These are phyloP conservation scores for Teleogryllus occipitalis DNA, from an alignment of 1,140 invertebrate genomes.

Conservation along the genomic window DNA sequence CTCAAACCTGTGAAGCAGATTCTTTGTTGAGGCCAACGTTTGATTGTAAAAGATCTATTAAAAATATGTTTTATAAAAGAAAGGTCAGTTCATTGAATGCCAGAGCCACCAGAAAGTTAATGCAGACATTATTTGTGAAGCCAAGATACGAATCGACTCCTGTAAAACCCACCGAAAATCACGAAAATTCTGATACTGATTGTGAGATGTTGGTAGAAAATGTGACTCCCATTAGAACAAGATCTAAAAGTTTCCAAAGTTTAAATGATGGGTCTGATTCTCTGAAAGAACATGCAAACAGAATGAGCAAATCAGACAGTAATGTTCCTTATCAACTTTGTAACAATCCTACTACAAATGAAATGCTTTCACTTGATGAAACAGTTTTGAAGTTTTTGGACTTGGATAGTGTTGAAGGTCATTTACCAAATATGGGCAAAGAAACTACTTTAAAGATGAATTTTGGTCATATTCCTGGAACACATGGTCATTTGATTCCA, in stretches of 20 bases:
- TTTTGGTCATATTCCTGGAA: not conserved
- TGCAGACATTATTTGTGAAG: not conserved
- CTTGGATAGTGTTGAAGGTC: slow-evolving; percentile 6
- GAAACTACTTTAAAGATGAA: not conserved
- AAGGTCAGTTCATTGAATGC: not conserved
- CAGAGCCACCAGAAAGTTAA: not conserved
- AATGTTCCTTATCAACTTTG: not conserved
- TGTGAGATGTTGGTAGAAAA: not conserved
- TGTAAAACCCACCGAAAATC: not conserved
- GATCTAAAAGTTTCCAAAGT: not conserved
- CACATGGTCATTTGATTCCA: too few relatives aligned
- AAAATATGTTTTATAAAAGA: not conserved
- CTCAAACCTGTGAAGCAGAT: too few relatives aligned
- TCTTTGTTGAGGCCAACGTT: too few relatives aligned
- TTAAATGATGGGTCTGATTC: not conserved
- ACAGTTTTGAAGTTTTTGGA: not conserved
- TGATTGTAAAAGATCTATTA: not conserved
- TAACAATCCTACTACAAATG: not conserved
- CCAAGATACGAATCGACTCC: not conserved
- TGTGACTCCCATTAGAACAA: not conserved
- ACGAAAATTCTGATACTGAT: not conserved
- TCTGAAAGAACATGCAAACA: not conserved
- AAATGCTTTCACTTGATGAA: slow-evolving; percentile 15
- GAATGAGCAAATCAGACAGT: not conserved
- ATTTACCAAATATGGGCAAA: not conserved